phyloP scores from a whole-genome alignment of 2,888 invertebrate genomes.

The Lacanobia oleracea region DNA sequence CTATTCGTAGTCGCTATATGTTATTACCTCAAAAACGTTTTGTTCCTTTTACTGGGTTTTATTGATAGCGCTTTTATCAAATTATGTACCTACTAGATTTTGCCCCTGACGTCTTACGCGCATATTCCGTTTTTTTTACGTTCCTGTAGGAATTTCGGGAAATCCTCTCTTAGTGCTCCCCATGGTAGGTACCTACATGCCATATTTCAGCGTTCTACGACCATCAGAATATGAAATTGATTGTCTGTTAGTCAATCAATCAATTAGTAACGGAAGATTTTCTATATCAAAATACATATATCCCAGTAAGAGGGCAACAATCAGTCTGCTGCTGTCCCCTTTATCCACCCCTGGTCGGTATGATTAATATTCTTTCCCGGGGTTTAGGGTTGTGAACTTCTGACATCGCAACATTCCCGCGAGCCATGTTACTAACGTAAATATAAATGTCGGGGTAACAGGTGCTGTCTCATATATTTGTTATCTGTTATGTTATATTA shows the following conservation, averaged over 20 bases:
- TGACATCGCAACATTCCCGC: slow-evolving; percentile 25
- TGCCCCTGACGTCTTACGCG: too few species aligned
- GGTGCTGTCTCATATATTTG: slow-evolving; percentile 54
- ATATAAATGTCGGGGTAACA: slow-evolving; percentile 54
- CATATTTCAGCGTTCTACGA: too few species aligned
- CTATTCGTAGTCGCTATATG: background rate
- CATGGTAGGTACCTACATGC: too few species aligned
- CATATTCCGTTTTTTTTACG: too few species aligned
- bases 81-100: background rate
- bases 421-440: slow-evolving; percentile 38
- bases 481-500: slow-evolving; percentile 35
- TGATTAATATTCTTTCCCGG: slow-evolving; percentile 51
- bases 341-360: slow-evolving; percentile 26
- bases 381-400: slow-evolving; percentile 46
- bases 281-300: too few species aligned
- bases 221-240: too few species aligned
- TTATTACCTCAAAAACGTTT: background rate
- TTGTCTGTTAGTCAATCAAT: too few species aligned
- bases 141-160: too few species aligned
- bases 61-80: slow-evolving; percentile 3
- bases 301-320: slow-evolving; percentile 10
- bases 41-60: background rate
- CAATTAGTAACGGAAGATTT: too few species aligned
- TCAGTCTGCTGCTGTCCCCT: slow-evolving; percentile 3
- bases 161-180: too few species aligned